Base-by-base conservation (phyloP, 2,888 invertebrate genomes). In the Hololepta plana region DNA sequence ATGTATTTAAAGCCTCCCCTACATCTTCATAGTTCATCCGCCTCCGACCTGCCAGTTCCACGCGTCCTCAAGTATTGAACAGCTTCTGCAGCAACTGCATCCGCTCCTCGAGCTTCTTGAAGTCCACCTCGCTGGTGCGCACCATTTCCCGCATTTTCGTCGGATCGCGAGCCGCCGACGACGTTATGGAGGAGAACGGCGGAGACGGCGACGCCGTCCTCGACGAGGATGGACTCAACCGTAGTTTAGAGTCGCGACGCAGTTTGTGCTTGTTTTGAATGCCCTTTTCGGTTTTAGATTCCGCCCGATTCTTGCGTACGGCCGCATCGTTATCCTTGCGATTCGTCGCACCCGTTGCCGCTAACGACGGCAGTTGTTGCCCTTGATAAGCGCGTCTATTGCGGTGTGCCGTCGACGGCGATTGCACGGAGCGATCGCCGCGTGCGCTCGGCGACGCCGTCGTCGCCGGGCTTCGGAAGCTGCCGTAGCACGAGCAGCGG, bases 81-180 rank as follows among this genome's bases (percentile, higher is more conserved):
- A 56, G 46, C 33, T 49, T 52, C 31, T 55, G 54, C 9, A 57
- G 38, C 3, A 46, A 39, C 19, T 47, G 44, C 31, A 58, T 57
- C 41, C 57, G 45, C 16, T 47, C 47, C 38, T 57, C 56, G 32
- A 57, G 40, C 31, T 47, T 46, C 15, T 43, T 44, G 32, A 52
- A 53, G 28, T 55, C 53, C 12, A 49, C 34, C 30, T 49, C 49
- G 44, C 38, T 40, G 7, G 27, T 33, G 29, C 27, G 31, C 16
- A 37, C 9, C 23, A 29, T 26, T 16, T 28, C 29, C 13, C 35
- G 10, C 3, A 12, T 12, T 11, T 21, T 20, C 5, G 20, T n/a
- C 3, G 4, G 21, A 26, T 4, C 23, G 17, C 15, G 26, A 15
- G 11, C 15, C 4, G 26, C 24, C 3, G 27, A 25, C 14, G 24